Base-by-base conservation (phyloP, 1,140 invertebrate genomes). In the Drosophila seguyi region DNA sequence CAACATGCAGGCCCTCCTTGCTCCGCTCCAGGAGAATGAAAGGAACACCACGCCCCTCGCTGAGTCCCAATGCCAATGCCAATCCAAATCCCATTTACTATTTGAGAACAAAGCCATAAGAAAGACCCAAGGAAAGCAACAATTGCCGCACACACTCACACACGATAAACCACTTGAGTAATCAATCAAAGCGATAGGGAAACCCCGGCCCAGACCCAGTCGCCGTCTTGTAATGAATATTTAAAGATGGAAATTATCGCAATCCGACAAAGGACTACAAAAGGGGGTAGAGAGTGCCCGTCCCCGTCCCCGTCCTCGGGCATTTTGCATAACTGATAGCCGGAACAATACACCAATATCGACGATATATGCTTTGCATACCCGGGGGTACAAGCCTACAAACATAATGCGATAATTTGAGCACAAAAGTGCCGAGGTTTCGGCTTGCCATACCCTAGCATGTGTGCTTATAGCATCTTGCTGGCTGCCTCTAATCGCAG, bases 81-180 rank as follows among this genome's bases (percentile, higher is more conserved):
- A 44, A 48, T 39, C 22, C 52, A 34, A 68, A 20, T 68, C 36
- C 62, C 38, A 73, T 72, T 73, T 50, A 67, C 45, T 27, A 61
- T 48, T 27, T 38, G 38, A 58, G 65, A 74, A 83, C 80, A 83
- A 83, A 71, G 81, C 34, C 42, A 1, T 22, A 25, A 25, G n/a
- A 57, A 63, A 69, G 50, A 60, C 41, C 42, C 38, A 77, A 65
- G 75, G 48, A 74, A 45, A 69, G 60, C 73, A 85, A 85, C 81
- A 80, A 85, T 81, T 78, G 78, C 60, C 44, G 47, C 48, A 31
- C 48, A 31, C 48, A 52, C 50, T 34, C 50, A 52, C 65, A 66
- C 45, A 78, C 85, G 85, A 88, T 88, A 84, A 87, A 90, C 84
- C 84, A 88, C 84, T 88, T 84, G 73, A 88, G 84, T 90, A 88